Evolutionary conservation across 1,140 invertebrate genomes (phyloP).

Genomic region (Drosophila kurseongensis): DNA sequence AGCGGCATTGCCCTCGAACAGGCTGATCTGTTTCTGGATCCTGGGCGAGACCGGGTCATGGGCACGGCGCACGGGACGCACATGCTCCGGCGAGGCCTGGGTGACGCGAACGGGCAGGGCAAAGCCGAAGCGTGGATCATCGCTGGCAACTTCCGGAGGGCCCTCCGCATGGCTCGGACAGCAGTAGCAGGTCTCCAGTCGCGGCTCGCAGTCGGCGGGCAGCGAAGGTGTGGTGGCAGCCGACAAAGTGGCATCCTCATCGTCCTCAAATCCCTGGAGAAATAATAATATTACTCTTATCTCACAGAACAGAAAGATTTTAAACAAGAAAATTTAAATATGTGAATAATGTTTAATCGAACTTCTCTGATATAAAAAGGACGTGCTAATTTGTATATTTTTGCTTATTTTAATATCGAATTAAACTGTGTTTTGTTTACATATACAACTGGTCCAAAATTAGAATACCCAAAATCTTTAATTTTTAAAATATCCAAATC

Average conservation of each 20-base stretch:
- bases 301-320: no score
- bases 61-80: slow-evolving; percentile 50
- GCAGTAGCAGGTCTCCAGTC: slow-evolving; percentile 69
- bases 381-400: no score
- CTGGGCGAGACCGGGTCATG: slow-evolving; percentile 73
- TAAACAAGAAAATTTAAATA: no score
- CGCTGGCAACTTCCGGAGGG: slow-evolving; percentile 64
- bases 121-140: slow-evolving; percentile 63
- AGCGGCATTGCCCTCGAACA: slow-evolving; percentile 61
- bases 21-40: slow-evolving; percentile 80
- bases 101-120: slow-evolving; percentile 57
- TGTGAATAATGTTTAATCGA: no score
- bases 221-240: slow-evolving; percentile 81
- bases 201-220: slow-evolving; percentile 59
- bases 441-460: no score
- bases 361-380: no score
- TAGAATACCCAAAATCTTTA: no score
- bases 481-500: no score
- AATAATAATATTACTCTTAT: no score
- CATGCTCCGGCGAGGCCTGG: slow-evolving; percentile 62
- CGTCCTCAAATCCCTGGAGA: slow-evolving; percentile 78
- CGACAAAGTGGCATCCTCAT: slow-evolving; percentile 86
- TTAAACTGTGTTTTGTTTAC: no score
- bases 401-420: no score
- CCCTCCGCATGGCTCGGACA: slow-evolving; percentile 64